phyloP scores from a whole-genome alignment of 2,888 invertebrate species.

The Campopleginae sp. region DNA sequence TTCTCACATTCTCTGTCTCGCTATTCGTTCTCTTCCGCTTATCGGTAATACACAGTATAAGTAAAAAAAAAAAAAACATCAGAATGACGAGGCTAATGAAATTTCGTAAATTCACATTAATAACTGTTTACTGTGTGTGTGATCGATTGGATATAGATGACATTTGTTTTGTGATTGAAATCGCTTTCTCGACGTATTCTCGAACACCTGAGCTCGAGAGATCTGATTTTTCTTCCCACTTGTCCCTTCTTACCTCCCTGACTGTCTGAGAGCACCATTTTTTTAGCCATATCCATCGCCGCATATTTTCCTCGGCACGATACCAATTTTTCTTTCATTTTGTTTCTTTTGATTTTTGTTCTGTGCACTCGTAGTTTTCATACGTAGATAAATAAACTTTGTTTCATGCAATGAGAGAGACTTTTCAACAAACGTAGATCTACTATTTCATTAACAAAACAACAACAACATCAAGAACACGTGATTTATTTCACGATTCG shows the following conservation, averaged over 20 bases:
- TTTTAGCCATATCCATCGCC: slow-evolving; percentile 51
- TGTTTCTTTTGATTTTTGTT: slow-evolving; percentile 17
- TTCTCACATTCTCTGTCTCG: slow-evolving; percentile 49
- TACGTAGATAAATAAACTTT: slow-evolving; percentile 42
- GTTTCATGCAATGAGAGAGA: slow-evolving; percentile 14
- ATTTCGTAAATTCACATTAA: background rate
- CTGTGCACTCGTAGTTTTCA: slow-evolving; percentile 52
- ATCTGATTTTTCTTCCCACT: slow-evolving; percentile 40
- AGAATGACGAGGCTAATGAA: background rate
- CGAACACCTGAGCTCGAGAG: slow-evolving; percentile 39
- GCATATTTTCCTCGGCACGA: slow-evolving; percentile 59
- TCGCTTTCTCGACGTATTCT: slow-evolving; percentile 29
- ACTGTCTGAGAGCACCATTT: slow-evolving; percentile 32
- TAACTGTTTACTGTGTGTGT: slow-evolving; percentile 7
- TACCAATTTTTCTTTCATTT: slow-evolving; percentile 25
- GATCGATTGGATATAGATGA: slow-evolving; percentile 13
- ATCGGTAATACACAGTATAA: slow-evolving; percentile 34
- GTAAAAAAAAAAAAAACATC: slow-evolving; percentile 7
- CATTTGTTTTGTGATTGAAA: slow-evolving; percentile 13
- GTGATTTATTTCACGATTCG: slow-evolving; percentile 53
- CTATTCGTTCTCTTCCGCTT: slow-evolving; percentile 42
- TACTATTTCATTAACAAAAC: background rate
- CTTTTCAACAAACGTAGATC: background rate
- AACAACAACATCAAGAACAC: background rate
- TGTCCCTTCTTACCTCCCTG: slow-evolving; percentile 51